A percentile compares a stretch with the other conserved stretches of the same genome.
These are phyloP conservation scores for Alfaro cultratus DNA, from an alignment of 2,797 vertebrate genomes.

Conservation along the genomic window DNA sequence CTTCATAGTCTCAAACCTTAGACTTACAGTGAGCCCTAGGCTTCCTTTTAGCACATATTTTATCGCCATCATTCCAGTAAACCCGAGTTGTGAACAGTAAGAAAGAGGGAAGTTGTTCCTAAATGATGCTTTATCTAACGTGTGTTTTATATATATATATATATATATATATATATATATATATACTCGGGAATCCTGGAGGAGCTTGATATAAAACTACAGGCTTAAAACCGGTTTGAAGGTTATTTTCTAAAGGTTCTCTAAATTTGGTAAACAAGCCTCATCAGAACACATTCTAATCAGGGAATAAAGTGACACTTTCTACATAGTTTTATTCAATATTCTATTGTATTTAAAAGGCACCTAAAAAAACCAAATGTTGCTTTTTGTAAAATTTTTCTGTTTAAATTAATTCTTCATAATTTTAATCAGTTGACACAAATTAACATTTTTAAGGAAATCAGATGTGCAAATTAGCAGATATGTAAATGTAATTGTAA, in stretches of 20 bases:
- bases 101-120: background rate
- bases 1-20: background rate
- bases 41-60: background rate
- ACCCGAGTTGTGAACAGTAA: background rate
- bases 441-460: background rate
- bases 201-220: background rate
- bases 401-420: background rate
- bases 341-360: background rate
- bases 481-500: slow-evolving; percentile 58
- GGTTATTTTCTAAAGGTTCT: background rate
- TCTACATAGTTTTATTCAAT: background rate
- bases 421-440: background rate
- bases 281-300: background rate
- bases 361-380: background rate
- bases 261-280: background rate
- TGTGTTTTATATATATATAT: background rate
- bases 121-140: background rate
- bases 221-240: background rate
- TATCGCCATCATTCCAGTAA: background rate
- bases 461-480: background rate
- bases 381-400: background rate
- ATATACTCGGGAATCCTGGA: background rate
- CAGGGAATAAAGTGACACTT: background rate
- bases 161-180: background rate
- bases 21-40: background rate